A percentile compares a stretch with the other conserved stretches of the same genome.
Evolutionary conservation across 1,140 invertebrate species (phyloP).

Genomic region (Prorops nasuta): DNA sequence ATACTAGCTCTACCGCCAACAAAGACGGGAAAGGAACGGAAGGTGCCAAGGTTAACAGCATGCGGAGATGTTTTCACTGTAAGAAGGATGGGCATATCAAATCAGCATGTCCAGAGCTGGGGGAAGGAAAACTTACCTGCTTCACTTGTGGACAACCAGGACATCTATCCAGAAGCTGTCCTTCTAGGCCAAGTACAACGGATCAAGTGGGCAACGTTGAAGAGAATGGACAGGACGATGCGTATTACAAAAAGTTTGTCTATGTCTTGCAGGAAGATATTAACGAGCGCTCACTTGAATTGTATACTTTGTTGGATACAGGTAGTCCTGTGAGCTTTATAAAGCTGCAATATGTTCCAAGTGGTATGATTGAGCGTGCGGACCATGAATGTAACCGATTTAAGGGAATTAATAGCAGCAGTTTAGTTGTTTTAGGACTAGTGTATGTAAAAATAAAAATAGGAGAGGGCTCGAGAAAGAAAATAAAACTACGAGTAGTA

Average conservation of each 20-base stretch:
- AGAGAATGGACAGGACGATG: not conserved
- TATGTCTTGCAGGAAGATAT: not conserved
- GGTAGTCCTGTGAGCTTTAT: not conserved
- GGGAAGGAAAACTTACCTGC: not conserved
- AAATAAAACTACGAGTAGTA: conserved; percentile 7
- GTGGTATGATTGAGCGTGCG: not conserved
- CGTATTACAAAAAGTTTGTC: not conserved
- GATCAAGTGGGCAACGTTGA: not conserved
- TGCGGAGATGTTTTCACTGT: not conserved
- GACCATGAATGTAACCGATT: not conserved
- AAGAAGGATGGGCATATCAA: not conserved
- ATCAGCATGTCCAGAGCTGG: not conserved
- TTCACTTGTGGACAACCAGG: not conserved
- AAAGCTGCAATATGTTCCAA: conserved; percentile 1
- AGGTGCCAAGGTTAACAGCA: not conserved
- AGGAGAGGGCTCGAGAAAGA: conserved; percentile 16
- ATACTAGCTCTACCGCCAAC: not conserved
- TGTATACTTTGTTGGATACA: not conserved
- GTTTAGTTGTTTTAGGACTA: too few relatives aligned
- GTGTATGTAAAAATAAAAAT: not conserved
- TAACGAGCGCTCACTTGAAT: not conserved
- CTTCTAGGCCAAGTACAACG: not conserved
- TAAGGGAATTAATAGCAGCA: conserved; percentile 3
- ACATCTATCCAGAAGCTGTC: not conserved
- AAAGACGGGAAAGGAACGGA: not conserved